phyloP scores from a whole-genome alignment of 2,113 vertebrate genomes.

The Tautogolabrus adspersus region DNA sequence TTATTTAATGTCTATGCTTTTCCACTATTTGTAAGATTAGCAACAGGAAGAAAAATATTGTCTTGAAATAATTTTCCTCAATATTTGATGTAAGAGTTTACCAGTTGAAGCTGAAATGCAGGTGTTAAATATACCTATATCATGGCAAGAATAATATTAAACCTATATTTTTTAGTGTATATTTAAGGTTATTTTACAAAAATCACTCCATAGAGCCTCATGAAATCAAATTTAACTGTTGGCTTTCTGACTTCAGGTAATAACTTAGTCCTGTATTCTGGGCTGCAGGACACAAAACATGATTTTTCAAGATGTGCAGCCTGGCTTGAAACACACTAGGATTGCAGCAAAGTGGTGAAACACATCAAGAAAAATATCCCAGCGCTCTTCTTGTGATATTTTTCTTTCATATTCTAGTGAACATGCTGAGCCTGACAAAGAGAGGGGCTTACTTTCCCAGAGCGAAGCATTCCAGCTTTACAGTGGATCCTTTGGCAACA shows the following conservation, averaged over 20 bases:
- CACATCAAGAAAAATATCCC: constrained; percentile 22
- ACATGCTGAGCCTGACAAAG: constrained; percentile 11
- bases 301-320: constrained; percentile 18
- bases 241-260: neutral
- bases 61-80: too few species aligned
- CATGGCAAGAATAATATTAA: too few species aligned
- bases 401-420: constrained; percentile 22
- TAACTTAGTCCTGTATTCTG: neutral
- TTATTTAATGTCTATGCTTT: neutral
- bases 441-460: constrained; percentile 95
- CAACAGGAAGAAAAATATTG: neutral
- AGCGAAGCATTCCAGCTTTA: constrained; percentile 96
- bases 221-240: neutral
- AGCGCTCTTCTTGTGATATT: constrained; percentile 18
- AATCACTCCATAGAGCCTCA: neutral
- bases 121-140: too few species aligned
- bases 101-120: too few species aligned
- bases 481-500: constrained; percentile 91
- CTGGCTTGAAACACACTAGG: constrained; percentile 31
- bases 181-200: neutral
- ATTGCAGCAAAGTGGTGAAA: constrained; percentile 21
- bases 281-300: constrained; percentile 10
- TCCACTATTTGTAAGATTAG: neutral
- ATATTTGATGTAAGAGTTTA: too few species aligned
- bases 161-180: too few species aligned